Percentiles rank a stretch among this genome's conserved stretches.
phyloP scores from a whole-genome alignment of 2,888 invertebrate genomes.

The Phortica magna region DNA sequence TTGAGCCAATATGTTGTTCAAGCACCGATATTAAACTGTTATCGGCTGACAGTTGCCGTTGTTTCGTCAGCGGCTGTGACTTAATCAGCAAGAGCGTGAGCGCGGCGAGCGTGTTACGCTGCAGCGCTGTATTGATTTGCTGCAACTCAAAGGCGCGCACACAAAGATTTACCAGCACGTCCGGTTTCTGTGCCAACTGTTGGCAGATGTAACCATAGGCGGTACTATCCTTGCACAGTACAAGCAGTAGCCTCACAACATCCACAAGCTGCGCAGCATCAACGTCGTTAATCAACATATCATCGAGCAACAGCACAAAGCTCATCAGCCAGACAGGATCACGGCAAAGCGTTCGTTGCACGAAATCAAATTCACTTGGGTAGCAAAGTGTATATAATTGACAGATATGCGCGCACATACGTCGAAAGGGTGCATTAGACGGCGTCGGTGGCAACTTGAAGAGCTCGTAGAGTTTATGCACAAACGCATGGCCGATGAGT shows the following conservation, averaged over 20 bases:
- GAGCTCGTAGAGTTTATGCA: conserved; percentile 65
- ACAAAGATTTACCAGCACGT: conserved; percentile 57
- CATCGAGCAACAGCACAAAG: conserved; percentile 50
- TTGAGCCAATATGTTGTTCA: conserved; percentile 32
- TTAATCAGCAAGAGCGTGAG: conserved; percentile 64
- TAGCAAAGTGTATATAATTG: conserved; percentile 68
- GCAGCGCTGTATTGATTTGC: conserved; percentile 51
- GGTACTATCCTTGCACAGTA: conserved; percentile 65
- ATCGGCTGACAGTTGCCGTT: conserved; percentile 14
- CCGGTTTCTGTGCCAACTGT: conserved; percentile 49
- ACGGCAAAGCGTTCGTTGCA: conserved; percentile 69
- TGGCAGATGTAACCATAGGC: conserved; percentile 62
- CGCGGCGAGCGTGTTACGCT: conserved; percentile 57
- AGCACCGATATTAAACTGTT: conserved; percentile 49
- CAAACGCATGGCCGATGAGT: conserved; percentile 60
- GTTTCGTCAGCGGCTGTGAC: conserved; percentile 25
- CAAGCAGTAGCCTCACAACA: conserved; percentile 60
- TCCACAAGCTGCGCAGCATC: conserved; percentile 43
- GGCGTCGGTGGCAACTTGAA: conserved; percentile 53
- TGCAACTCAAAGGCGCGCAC: conserved; percentile 52
- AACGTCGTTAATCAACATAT: conserved; percentile 35
- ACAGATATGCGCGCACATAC: conserved; percentile 71
- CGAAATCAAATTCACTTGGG: conserved; percentile 56
- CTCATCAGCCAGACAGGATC: conserved; percentile 62
- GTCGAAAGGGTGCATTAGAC: conserved; percentile 36